Base-by-base conservation (phyloP, 2,888 invertebrate genomes). In the Drosophila incognita region DNA sequence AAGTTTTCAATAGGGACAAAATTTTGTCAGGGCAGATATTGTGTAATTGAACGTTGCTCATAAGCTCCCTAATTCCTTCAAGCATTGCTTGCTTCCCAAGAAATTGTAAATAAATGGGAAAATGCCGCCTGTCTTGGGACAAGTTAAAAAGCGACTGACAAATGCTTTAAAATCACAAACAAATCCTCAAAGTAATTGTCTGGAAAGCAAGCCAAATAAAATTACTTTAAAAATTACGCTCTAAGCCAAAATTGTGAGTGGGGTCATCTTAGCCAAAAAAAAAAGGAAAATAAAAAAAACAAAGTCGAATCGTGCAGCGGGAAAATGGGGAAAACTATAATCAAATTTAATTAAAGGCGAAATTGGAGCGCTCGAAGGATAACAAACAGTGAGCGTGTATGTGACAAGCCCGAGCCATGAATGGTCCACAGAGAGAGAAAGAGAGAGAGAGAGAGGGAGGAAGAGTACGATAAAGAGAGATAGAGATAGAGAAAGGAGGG, bases 291-390 rank as follows among this genome's bases (percentile, higher is more conserved):
- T 10, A 33, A 33, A 33, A 8, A 33, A 33, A 49, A 31, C 29
- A 58, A 49, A 68, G 52, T 57, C 36, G 33, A 49, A 63, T 51
- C 24, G 52, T 27, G 59, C 15, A 58, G 49, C 48, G 42, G 35
- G 35, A 62, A 66, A 58, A 59, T 53, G 42, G 58, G 72, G 68
- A 81, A 87, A 83, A 80, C 88, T 82, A 87, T 89, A 89, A 84
- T 90, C 81, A 87, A 87, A 87, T 90, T 87, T 87, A 87, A 87
- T 87, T 87, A 87, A 87, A 90, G 76, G 73, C 77, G 69, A 83
- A 87, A 87, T 89, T 90, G 86, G 90, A 89, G 67, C 88, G 77
- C 81, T 82, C 68, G 71, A 80, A 78, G 82, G 77, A 75, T 90
- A 78, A 68, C 75, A 86, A 81, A 74, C 71, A 67, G 53, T 53